Base-by-base conservation (phyloP, 92 coral and sea anemone genomes). In the Porites rus region DNA sequence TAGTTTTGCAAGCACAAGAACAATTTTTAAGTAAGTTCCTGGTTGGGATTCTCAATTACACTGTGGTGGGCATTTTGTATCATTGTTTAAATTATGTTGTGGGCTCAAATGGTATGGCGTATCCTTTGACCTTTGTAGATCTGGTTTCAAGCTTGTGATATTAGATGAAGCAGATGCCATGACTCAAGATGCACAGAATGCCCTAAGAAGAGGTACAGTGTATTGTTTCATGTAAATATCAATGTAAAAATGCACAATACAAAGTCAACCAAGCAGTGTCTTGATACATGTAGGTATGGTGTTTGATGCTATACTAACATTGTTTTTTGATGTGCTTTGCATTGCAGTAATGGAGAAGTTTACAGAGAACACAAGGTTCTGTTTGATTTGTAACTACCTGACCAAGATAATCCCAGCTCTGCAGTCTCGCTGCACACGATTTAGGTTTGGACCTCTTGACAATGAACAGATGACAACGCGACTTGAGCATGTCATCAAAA, bases 121-220 rank as follows among this genome's bases (percentile, higher is more conserved):
- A 1, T 20, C 66, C 7, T 13, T 19, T 12, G 52, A 6, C 60
- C 38, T 60, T 16, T 68, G 58, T 51, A 97, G 99, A 80, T 93
- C 99, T 83, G 98, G 97, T 38, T 97, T 97, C 79, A 97, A 97
- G 88, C 78, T 97, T 84, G 99, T 97, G 17, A 97, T 97, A 63
- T 88, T 97, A 72, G 99, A 97, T 61, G 99, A 97, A 82, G 98
- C 99, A 61, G 99, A 97, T 92, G 99, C 98, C 54, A 97, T 97
- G 99, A 97, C 99, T 7, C 96, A 95, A 74, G 99, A 97, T 93
- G 99, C 99, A 22, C 99, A 97, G 79, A 97, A 97, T 95, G 99
- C 99, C 25, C 84, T 97, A 12, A 86, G 99, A 73, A 91, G 99
- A 95, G 99, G 99, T 97, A 18, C 46, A 38, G 46, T 4, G 46